A percentile compares a stretch with the other conserved stretches of the same genome.
Evolutionary conservation across 2,113 vertebrate genomes (phyloP).

Genomic region (Aviceda subcristata): DNA sequence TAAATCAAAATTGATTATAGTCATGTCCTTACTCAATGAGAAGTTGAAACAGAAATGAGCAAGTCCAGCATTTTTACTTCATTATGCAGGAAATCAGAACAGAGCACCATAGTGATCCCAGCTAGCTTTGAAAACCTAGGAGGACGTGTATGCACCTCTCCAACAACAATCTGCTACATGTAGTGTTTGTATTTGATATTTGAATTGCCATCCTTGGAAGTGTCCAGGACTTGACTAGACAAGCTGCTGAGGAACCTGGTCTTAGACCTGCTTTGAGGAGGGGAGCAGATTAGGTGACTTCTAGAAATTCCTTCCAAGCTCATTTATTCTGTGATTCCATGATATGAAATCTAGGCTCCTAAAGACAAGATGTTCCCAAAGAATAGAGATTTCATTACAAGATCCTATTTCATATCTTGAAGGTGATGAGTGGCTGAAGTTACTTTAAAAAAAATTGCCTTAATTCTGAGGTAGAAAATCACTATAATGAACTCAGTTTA

Average conservation of each 20-base stretch:
- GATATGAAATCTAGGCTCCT: neutral
- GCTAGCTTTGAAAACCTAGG: neutral
- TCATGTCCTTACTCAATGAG: neutral
- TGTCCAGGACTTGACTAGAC: neutral
- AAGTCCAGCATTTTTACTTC: neutral
- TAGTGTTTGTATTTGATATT: neutral
- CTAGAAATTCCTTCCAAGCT: neutral
- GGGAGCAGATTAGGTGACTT: neutral
- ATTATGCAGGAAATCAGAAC: neutral
- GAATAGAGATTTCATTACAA: neutral
- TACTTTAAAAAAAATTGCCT: neutral
- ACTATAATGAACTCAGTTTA: neutral
- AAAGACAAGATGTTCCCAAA: neutral
- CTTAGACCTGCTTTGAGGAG: neutral
- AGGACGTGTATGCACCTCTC: neutral
- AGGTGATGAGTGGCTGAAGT: neutral
- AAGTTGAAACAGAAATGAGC: neutral
- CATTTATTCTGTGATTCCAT: neutral
- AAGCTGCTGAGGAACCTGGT: neutral
- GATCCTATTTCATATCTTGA: neutral
- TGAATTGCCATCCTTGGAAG: neutral
- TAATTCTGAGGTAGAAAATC: neutral
- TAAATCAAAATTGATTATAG: neutral
- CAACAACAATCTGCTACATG: neutral
- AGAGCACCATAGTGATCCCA: neutral